Conservation (phyloP, 2,113 vertebrate genomes). For the Dolichotis patagonum region DNA sequence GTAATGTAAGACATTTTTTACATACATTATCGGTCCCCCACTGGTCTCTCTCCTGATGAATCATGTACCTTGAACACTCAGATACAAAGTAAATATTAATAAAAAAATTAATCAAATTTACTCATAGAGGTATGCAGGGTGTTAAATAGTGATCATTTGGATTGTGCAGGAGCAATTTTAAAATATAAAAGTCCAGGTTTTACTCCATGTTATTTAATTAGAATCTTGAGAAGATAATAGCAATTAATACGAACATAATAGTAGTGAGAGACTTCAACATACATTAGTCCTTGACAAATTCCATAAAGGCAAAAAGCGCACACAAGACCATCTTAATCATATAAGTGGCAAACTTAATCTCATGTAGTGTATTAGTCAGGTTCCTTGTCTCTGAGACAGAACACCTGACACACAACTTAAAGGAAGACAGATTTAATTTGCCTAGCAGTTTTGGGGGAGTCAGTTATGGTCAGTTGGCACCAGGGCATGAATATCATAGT, state of each 20-base stretch:
- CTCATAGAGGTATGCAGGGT: background rate
- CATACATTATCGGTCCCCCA: background rate
- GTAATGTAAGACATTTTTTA: background rate
- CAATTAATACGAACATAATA: background rate
- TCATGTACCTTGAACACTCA: background rate
- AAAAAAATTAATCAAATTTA: conserved; percentile 5
- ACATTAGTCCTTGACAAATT: conserved; percentile 43
- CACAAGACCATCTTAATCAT: background rate
- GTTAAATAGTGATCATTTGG: background rate
- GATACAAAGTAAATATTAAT: conserved; percentile 3
- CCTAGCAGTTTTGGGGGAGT: background rate
- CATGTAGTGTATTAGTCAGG: background rate
- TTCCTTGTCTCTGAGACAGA: background rate
- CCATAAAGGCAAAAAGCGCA: background rate
- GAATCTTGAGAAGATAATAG: conserved; percentile 29
- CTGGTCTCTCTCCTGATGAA: background rate
- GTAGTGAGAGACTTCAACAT: background rate
- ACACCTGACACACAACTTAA: background rate
- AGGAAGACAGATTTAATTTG: background rate
- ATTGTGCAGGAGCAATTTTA: conserved; percentile 12
- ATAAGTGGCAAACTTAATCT: background rate
- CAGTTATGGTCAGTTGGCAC: background rate
- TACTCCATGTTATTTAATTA: background rate
- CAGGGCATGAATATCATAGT: background rate
- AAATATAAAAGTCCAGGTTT: conserved; percentile 16